Evolutionary conservation across 2,888 invertebrate species (phyloP).

Genomic region (Agrilus cyanescens): DNA sequence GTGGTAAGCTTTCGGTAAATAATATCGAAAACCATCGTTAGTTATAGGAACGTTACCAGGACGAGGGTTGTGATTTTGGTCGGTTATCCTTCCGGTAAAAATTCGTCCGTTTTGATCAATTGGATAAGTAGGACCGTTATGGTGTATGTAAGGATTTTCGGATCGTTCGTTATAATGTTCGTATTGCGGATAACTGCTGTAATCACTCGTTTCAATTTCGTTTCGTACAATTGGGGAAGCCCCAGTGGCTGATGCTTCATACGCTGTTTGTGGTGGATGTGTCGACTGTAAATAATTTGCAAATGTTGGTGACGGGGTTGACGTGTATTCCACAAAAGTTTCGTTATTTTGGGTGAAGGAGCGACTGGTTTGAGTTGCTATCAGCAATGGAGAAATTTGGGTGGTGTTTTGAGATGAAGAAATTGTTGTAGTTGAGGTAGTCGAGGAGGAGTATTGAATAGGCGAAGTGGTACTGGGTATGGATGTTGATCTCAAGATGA

Average conservation of each 20-base stretch:
- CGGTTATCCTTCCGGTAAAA: conserved; percentile 28
- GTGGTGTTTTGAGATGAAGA: conserved; percentile 10
- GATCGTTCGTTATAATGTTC: conserved; percentile 24
- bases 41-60: conserved; percentile 64
- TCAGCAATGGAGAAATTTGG: conserved; percentile 13
- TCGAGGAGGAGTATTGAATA: conserved; percentile 9
- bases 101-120: conserved; percentile 28
- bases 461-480: conserved; percentile 14
- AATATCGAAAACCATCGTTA: conserved; percentile 74
- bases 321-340: neutral
- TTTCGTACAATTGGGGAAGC: conserved; percentile 25
- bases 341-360: conserved; percentile 9
- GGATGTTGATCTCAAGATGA: conserved; percentile 14
- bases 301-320: conserved; percentile 7
- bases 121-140: conserved; percentile 35
- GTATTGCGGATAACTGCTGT: conserved; percentile 27
- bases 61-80: conserved; percentile 48
- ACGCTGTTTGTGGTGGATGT: conserved; percentile 1
- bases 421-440: conserved; percentile 20
- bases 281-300: conserved; percentile 3
- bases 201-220: conserved; percentile 19
- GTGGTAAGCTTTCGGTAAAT: conserved; percentile 75
- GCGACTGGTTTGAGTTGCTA: conserved; percentile 22
- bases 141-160: conserved; percentile 26
- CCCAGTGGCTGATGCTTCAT: conserved; percentile 19